These are phyloP conservation scores for Scaptomyza pallida DNA, from an alignment of 1,140 invertebrate species.

Conservation along the genomic window DNA sequence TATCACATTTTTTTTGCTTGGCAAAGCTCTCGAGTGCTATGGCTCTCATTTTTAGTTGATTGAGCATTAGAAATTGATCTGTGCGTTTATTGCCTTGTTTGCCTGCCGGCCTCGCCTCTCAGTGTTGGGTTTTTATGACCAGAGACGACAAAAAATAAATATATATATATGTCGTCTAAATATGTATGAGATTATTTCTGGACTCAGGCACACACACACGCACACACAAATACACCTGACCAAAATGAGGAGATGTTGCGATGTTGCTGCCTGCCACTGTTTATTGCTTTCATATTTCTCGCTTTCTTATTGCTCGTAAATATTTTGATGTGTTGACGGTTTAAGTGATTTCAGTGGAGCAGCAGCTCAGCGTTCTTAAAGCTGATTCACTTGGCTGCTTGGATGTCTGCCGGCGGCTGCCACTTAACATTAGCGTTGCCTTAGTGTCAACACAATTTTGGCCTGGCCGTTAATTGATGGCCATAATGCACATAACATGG, in stretches of 20 bases:
- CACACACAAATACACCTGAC: constrained; percentile 47
- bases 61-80: constrained; percentile 79
- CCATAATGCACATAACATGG: constrained; percentile 63
- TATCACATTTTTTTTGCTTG: constrained; percentile 60
- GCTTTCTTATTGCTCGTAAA: constrained; percentile 76
- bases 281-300: constrained; percentile 78
- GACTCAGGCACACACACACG: too few relatives aligned
- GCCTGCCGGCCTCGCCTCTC: constrained; percentile 34
- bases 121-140: constrained; percentile 76
- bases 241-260: neutral
- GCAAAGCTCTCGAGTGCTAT: constrained; percentile 51
- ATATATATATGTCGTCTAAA: neutral
- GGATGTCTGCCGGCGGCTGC: constrained; percentile 34
- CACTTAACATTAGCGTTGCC: constrained; percentile 66
- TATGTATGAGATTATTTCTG: constrained; percentile 50
- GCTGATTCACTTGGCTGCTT: constrained; percentile 1
- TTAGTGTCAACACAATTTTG: constrained; percentile 75
- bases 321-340: constrained; percentile 71
- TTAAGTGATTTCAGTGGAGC: constrained; percentile 46
- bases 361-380: constrained; percentile 15
- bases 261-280: too few relatives aligned
- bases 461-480: constrained; percentile 70
- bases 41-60: constrained; percentile 60
- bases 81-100: constrained; percentile 72
- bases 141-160: constrained; percentile 34